Conservation (phyloP, 2,797 vertebrate species). For the Hemibagrus guttatus region DNA sequence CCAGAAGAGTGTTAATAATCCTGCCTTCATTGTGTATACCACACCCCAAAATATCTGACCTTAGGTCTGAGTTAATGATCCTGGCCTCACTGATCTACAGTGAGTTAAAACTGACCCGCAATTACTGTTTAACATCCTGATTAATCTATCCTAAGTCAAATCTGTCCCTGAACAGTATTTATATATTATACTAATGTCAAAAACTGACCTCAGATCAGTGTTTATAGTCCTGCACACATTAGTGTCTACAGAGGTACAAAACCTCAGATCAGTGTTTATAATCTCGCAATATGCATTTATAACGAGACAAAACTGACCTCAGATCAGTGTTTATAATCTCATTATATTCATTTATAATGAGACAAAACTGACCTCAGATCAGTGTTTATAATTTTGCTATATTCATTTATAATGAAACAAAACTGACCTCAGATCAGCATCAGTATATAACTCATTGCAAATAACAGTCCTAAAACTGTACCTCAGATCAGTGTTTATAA, state of each 20-base stretch:
- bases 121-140: no score
- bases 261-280: neutral
- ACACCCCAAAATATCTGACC: neutral
- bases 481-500: neutral
- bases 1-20: neutral
- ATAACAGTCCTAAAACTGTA: neutral
- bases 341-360: neutral
- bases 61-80: neutral
- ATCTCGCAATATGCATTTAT: neutral
- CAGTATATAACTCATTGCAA: no score
- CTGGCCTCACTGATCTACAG: neutral
- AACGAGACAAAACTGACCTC: neutral
- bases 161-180: neutral
- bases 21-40: neutral
- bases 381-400: neutral
- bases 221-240: neutral
- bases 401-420: no score
- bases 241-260: neutral
- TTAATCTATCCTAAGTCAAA: neutral
- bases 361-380: neutral
- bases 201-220: neutral
- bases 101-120: neutral
- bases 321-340: neutral
- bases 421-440: neutral
- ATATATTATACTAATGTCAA: neutral